These are phyloP conservation scores for Tenrec ecaudatus DNA, from an alignment of 2,113 vertebrate genomes.

Conservation along the genomic window DNA sequence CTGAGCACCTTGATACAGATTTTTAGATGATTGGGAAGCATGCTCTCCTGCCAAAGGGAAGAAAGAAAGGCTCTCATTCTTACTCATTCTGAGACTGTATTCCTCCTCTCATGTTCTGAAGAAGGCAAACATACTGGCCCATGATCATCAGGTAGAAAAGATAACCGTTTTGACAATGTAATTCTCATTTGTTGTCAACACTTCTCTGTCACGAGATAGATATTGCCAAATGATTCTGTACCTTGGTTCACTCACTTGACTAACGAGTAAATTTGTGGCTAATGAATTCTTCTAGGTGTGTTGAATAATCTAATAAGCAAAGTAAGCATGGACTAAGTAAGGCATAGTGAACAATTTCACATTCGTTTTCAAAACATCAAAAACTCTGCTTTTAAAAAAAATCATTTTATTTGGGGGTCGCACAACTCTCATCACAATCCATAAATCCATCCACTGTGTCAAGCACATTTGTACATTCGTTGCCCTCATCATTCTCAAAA, in stretches of 20 bases:
- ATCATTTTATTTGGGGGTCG: no score
- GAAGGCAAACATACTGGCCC: constrained; percentile 56
- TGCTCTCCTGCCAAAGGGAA: background rate
- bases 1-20: constrained; percentile 33
- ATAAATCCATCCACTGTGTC: no score
- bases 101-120: constrained; percentile 28
- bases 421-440: no score
- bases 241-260: constrained; percentile 21
- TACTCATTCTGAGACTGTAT: constrained; percentile 1
- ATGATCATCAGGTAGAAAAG: constrained; percentile 37
- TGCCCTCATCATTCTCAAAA: no score
- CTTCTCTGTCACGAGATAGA: background rate
- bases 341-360: no score
- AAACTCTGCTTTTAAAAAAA: no score
- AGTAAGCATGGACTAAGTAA: no score
- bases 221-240: constrained; percentile 20
- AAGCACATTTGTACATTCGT: no score
- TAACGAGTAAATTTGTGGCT: constrained; percentile 13
- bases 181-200: constrained; percentile 3
- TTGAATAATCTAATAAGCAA: background rate
- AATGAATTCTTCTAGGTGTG: background rate
- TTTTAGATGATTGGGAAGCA: constrained; percentile 17
- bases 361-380: no score
- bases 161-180: constrained; percentile 53
- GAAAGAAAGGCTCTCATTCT: constrained; percentile 4